Evolutionary conservation across 37 sponge, comb jelly and placozoan species (phyloP).

Genomic region (Lycopodina hypogea): DNA sequence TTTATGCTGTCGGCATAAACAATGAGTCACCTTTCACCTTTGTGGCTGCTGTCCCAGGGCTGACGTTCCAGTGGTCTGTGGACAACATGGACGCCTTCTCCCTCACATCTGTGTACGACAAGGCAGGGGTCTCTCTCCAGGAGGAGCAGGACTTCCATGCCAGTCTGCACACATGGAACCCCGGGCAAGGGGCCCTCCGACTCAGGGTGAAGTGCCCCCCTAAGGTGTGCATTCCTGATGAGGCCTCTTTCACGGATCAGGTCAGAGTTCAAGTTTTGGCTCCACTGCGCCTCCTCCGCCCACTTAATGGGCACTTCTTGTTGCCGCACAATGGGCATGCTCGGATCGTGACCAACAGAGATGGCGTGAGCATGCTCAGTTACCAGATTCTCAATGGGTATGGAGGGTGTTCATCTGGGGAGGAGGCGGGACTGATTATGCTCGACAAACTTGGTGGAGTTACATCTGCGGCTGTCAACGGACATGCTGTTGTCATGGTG

Average conservation of each 20-base stretch:
- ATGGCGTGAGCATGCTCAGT: constrained; percentile 47
- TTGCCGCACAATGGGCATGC: constrained; percentile 67
- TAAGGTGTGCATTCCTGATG: constrained; percentile 54
- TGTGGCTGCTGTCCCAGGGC: constrained; percentile 37
- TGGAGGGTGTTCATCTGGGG: neutral
- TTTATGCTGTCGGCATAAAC: constrained; percentile 56
- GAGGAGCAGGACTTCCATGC: constrained; percentile 73
- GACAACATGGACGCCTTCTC: constrained; percentile 77
- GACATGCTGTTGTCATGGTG: constrained; percentile 81
- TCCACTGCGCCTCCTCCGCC: constrained; percentile 47
- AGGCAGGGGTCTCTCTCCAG: constrained; percentile 65
- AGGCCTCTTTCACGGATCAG: constrained; percentile 56
- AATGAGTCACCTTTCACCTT: constrained; percentile 86
- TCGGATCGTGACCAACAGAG: constrained; percentile 69
- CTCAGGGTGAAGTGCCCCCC: constrained; percentile 50
- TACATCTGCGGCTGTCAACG: constrained; percentile 44
- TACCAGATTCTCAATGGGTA: constrained; percentile 42
- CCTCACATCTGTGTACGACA: constrained; percentile 69
- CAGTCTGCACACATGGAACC: constrained; percentile 52
- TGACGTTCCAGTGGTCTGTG: constrained; percentile 77
- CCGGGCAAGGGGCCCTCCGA: constrained; percentile 43
- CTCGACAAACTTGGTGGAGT: constrained; percentile 49
- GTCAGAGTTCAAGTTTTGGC: constrained; percentile 61
- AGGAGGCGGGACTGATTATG: constrained; percentile 8
- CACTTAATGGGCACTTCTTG: constrained; percentile 57